Evolutionary conservation across 2,113 vertebrate species (phyloP).

Genomic region (Sturnus vulgaris): DNA sequence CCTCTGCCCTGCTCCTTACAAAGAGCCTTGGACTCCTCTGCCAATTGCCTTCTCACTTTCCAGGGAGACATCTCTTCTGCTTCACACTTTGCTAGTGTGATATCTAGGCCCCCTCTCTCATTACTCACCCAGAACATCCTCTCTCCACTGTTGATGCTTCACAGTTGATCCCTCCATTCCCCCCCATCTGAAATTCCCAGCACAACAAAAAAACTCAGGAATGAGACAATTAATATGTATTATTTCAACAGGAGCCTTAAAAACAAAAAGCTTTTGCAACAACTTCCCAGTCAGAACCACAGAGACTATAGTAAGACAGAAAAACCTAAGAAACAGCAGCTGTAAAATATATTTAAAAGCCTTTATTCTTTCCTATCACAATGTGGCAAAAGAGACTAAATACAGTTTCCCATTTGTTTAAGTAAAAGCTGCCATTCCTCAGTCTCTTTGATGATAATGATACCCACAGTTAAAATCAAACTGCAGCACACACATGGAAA

Average conservation of each 20-base stretch:
- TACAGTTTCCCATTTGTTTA: constrained; percentile 74
- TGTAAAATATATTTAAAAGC: constrained; percentile 65
- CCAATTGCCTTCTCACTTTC: background rate
- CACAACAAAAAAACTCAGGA: constrained; percentile 13
- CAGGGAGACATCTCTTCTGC: background rate
- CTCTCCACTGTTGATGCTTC: background rate
- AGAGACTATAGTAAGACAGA: constrained; percentile 56
- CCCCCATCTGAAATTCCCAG: background rate
- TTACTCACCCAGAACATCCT: background rate
- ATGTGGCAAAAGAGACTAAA: constrained; percentile 71
- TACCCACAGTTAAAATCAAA: constrained; percentile 61
- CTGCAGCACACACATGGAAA: constrained; percentile 8
- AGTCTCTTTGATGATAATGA: constrained; percentile 62
- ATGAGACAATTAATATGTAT: constrained; percentile 38
- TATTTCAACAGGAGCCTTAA: constrained; percentile 56
- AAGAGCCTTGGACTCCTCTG: background rate
- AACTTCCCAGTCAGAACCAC: constrained; percentile 41
- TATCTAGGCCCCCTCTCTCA: background rate
- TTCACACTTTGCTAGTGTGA: background rate
- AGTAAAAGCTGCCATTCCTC: constrained; percentile 73
- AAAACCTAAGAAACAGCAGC: constrained; percentile 67
- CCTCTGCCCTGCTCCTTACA: background rate
- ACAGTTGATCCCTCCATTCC: background rate
- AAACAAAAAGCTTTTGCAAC: constrained; percentile 60
- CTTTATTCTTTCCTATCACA: constrained; percentile 72